Conservation (phyloP, 2,113 vertebrate species). For the Poeciliopsis retropinna region DNA sequence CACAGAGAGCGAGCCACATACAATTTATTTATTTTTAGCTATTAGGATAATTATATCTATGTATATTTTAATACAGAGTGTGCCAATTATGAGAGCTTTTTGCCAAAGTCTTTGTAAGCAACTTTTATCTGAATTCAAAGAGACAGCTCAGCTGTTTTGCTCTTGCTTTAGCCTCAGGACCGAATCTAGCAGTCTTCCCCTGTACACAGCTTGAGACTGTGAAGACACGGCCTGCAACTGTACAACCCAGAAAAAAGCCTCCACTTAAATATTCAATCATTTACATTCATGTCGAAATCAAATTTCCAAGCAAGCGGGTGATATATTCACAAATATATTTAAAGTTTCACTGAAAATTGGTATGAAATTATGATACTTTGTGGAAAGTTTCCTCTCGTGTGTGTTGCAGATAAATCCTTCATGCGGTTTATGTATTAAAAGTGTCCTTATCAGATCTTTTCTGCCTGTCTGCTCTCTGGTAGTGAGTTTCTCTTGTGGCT, state of each 20-base stretch:
- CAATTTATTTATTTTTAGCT: not conserved
- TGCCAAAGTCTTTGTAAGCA: constrained; percentile 67
- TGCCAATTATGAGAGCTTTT: constrained; percentile 45
- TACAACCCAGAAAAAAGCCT: constrained; percentile 29
- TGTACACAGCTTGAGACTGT: constrained; percentile 2
- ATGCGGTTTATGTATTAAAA: constrained; percentile 56
- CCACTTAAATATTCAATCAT: constrained; percentile 7
- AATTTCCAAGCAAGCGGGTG: constrained; percentile 17
- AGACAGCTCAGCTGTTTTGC: constrained; percentile 68
- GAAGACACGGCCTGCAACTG: not conserved
- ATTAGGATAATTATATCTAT: constrained; percentile 29
- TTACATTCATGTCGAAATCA: constrained; percentile 18
- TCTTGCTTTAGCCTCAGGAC: constrained; percentile 56
- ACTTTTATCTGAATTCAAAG: constrained; percentile 54
- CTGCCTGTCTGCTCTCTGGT: constrained; percentile 19
- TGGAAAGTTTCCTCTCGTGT: constrained; percentile 9
- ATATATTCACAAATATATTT: constrained; percentile 42
- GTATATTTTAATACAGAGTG: constrained; percentile 26
- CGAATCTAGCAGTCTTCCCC: constrained; percentile 45
- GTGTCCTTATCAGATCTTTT: constrained; percentile 42
- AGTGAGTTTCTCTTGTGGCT: constrained; percentile 27
- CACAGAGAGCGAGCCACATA: constrained; percentile 1
- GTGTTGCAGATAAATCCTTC: constrained; percentile 48
- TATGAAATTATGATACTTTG: constrained; percentile 31
- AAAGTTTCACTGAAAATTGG: constrained; percentile 14